Evolutionary conservation across 2,888 invertebrate species (phyloP), one percentile per base, ranked within the genome.

Genomic region (Sympetrum striolatum): DNA sequence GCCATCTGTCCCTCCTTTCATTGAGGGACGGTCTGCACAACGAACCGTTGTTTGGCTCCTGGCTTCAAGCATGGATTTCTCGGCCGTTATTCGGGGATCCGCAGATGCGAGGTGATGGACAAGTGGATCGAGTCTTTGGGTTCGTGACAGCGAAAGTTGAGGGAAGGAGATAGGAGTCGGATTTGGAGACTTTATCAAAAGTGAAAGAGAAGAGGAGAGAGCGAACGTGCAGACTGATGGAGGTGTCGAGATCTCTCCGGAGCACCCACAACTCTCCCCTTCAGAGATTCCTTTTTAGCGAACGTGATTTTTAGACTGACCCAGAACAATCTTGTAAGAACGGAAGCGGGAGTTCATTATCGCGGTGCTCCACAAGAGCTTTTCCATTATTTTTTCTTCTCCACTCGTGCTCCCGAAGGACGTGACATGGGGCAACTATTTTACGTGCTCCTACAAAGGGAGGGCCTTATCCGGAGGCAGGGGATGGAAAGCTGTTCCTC

Each of bases 311-410:
- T 64, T 60, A 86, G 31, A 37, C 60, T 86, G 86, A 86, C 86
- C 86, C 86, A 86, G 60, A 86, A 39, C 86, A 60, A 86, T 86
- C 53, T 37, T 58, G 18, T 64, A 18, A 60, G 86, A 86, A 86
- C 86, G 86, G 86, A 82, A 82, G 82, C 58, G 82, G 22, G 82
- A 86, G 60, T 86, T 86, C 35, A 86, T 86, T 37, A 35, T 58
- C 60, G 37, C 60, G 58, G 37, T 60, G 86, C 53, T 82, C 31
- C 60, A 60, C 15, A n/a, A 25, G 64, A 64, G 22, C 22, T 64
- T 64, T 64, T 22, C 64, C 22, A n/a, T 64, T 64, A 8, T 22
- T 22, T 64, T 64, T 64, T 18, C 60, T 64, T 8, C 18, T 1
- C 8, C 64, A 64, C 64, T n/a, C 25, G 64, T 25, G 64, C 64